A percentile compares a stretch with the other conserved stretches of the same genome.
phyloP scores from a whole-genome alignment of 2,797 vertebrate genomes.

The Cyprinodon diabolis region DNA sequence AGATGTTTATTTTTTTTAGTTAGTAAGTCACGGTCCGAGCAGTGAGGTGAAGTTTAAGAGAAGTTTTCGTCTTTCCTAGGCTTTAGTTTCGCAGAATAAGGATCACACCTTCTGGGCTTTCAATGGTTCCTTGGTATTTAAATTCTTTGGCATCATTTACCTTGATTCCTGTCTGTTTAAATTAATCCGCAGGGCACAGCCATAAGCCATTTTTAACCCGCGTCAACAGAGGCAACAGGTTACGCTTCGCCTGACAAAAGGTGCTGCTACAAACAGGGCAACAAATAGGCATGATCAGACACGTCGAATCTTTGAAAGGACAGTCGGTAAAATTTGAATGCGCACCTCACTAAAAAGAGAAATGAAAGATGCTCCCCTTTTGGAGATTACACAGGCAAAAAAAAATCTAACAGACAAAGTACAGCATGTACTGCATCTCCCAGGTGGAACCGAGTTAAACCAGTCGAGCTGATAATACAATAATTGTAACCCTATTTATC shows the following conservation, averaged over 20 bases:
- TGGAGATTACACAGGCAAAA: too few relatives aligned
- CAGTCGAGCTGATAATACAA: too few relatives aligned
- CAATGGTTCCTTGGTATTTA: neutral
- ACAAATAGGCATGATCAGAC: neutral
- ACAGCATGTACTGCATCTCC: too few relatives aligned
- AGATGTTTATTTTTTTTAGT: neutral
- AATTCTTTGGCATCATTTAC: neutral
- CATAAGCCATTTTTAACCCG: neutral
- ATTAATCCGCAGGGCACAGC: neutral
- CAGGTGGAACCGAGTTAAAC: too few relatives aligned
- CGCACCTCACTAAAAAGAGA: too few relatives aligned
- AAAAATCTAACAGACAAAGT: too few relatives aligned
- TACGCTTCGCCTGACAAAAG: neutral
- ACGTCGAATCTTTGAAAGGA: neutral
- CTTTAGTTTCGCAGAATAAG: neutral
- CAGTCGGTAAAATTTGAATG: neutral
- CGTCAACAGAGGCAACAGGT: neutral
- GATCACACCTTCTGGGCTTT: neutral
- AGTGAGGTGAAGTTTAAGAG: neutral
- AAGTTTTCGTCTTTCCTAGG: neutral
- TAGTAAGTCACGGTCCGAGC: neutral
- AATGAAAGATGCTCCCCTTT: too few relatives aligned
- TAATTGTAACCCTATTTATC: too few relatives aligned
- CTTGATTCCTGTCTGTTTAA: neutral
- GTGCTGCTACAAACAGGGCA: neutral